phyloP scores from a whole-genome alignment of 2,888 invertebrate genomes.

The Rhopalosiphum nymphaeae region DNA sequence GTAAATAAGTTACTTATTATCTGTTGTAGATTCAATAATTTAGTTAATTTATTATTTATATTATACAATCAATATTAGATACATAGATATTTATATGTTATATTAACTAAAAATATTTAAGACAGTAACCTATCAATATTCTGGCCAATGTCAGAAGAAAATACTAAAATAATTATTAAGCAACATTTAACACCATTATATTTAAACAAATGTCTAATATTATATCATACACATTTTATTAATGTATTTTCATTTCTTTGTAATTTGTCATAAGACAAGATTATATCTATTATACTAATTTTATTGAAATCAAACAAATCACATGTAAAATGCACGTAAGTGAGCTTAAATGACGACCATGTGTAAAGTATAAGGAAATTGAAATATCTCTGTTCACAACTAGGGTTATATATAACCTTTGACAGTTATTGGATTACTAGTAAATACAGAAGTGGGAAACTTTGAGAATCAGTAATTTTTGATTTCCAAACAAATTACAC shows the following conservation, averaged over 20 bases:
- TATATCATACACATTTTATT: not conserved
- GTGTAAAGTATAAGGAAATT: too few relatives aligned
- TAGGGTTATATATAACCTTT: not conserved
- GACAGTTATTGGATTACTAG: not conserved
- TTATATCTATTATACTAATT: not conserved
- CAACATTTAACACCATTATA: not conserved
- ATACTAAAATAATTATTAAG: too few relatives aligned
- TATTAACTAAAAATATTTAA: not conserved
- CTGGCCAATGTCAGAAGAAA: too few relatives aligned
- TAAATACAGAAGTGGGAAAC: constrained; percentile 37
- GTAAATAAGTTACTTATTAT: not conserved
- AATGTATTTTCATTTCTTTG: not conserved
- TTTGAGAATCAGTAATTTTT: not conserved
- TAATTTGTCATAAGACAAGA: not conserved
- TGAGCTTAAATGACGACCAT: not conserved
- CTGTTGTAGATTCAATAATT: not conserved
- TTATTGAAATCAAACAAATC: not conserved
- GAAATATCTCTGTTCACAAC: not conserved
- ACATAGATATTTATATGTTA: not conserved
- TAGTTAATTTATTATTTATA: not conserved
- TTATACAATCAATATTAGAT: not conserved
- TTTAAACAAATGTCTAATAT: not conserved
- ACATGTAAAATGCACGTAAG: not conserved
- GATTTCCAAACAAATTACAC: not conserved
- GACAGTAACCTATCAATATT: too few relatives aligned